Base-by-base conservation (phyloP, 2,113 vertebrate species). In the Periophthalmodon schlosseri region DNA sequence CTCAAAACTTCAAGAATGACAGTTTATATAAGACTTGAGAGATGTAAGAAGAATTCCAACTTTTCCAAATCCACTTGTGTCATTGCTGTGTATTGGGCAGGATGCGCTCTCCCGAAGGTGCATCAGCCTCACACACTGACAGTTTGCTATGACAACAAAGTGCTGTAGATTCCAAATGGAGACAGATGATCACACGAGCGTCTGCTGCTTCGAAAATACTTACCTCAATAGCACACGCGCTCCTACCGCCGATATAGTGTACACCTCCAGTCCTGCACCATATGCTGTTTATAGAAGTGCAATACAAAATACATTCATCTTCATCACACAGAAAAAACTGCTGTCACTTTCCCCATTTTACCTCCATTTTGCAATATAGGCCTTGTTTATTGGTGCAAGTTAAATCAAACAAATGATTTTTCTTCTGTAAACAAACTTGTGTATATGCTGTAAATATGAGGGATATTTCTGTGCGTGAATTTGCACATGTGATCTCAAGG, bases 81-180 rank as follows among this genome's bases (percentile, higher is more conserved):
- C 46, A 13, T 68, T 47, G 64, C 24, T 60, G 56, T 68, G 65
- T 58, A n/a, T 78, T 75, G 87, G 76, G 79, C 90, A 93, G 91
- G 92, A 93, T 93, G 91, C 92, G 93, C 92, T 89, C 90, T 78
- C 86, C 44, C 79, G 14, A 88, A 93, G 88, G 92, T 89, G 92
- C 75, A 80, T 86, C 78, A 87, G 90, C 91, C 79, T 83, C 86
- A 82, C 85, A 79, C 87, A 80, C 84, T 79, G 92, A 92, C 89
- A 87, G 82, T 15, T 69, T 75, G 76, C 79, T 72, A 56, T 81
- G 82, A 67, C 85, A 81, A 91, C 91, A 93, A 91, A 91, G 91
- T 89, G 82, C 76, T 87, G 85, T 78, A 83, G 90, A 91, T 90
- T 89, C 87, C 75, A 75, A 72, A 52, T 72, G 83, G 82, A 88